Conservation (phyloP, 2,888 invertebrate genomes). For the Melinaea menophilus region DNA sequence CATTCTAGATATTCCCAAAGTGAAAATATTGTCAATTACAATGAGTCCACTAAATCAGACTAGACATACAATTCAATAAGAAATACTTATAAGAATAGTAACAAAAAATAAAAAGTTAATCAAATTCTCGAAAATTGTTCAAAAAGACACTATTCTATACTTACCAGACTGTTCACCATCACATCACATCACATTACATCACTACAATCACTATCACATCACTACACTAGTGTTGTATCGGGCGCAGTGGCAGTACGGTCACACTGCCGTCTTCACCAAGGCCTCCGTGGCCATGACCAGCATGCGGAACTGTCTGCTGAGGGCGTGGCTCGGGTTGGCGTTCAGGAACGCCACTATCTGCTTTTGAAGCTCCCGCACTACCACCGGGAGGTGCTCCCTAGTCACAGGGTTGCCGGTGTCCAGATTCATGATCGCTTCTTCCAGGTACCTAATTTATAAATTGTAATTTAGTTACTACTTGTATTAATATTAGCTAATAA, state of each 20-base stretch:
- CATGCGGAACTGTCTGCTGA: conserved; percentile 82
- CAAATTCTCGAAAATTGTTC: too few relatives aligned
- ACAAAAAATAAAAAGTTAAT: too few relatives aligned
- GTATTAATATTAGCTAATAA: too few relatives aligned
- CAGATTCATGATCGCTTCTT: conserved; percentile 90
- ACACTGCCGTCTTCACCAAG: conserved; percentile 62
- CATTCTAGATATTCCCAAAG: too few relatives aligned
- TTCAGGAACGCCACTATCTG: conserved; percentile 84
- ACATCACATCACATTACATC: background rate
- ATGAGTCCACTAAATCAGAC: too few relatives aligned
- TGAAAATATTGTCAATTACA: too few relatives aligned
- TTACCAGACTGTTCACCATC: too few relatives aligned
- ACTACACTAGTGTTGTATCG: conserved; percentile 11
- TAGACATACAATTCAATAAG: too few relatives aligned
- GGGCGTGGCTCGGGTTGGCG: conserved; percentile 81
- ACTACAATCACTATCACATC: background rate
- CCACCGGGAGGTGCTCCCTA: conserved; percentile 88
- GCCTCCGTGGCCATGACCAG: conserved; percentile 84
- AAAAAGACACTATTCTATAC: too few relatives aligned
- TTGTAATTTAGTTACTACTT: too few relatives aligned
- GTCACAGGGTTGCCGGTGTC: conserved; percentile 87
- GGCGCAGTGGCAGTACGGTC: conserved; percentile 41
- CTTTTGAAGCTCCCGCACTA: conserved; percentile 85
- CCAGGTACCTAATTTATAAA: conserved; percentile 82
- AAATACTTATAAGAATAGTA: too few relatives aligned